Evolutionary conservation across 2,888 invertebrate species (phyloP).

Genomic region (Drosophila merina): DNA sequence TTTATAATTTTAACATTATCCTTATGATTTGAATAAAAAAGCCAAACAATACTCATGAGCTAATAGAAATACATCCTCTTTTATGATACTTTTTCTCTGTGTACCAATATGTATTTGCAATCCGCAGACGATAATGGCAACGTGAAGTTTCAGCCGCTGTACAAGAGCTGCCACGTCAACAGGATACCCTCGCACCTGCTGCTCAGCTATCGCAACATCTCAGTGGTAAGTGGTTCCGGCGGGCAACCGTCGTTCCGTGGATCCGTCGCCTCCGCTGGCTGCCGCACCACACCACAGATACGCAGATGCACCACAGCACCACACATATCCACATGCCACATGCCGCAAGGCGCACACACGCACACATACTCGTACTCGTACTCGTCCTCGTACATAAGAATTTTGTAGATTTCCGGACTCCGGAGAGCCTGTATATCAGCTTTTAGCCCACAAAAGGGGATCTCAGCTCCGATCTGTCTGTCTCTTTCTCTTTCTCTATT

Average conservation of each 20-base stretch:
- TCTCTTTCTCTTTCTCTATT: constrained; percentile 32
- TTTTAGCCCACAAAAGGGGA: constrained; percentile 7
- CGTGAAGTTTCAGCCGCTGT: constrained; percentile 89
- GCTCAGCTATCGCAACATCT: constrained; percentile 90
- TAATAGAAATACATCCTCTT: not conserved
- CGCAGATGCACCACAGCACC: constrained; percentile 31
- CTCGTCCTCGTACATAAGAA: constrained; percentile 1
- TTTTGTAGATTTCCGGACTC: constrained; percentile 34
- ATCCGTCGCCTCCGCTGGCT: constrained; percentile 32
- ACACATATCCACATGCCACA: constrained; percentile 29
- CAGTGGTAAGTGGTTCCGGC: constrained; percentile 86
- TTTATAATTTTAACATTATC: too few species aligned
- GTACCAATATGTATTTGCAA: not conserved
- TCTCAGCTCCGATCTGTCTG: constrained; percentile 12
- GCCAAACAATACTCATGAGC: not conserved
- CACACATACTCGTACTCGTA: constrained; percentile 8
- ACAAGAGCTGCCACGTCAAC: constrained; percentile 89
- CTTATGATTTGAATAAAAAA: not conserved
- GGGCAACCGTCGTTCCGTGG: constrained; percentile 3
- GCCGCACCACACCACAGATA: constrained; percentile 24
- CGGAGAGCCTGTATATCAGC: constrained; percentile 28
- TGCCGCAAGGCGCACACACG: constrained; percentile 29
- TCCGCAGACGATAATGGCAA: constrained; percentile 86
- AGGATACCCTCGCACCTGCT: constrained; percentile 89
- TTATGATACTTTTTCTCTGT: constrained; percentile 25